Percentiles rank a stretch among this genome's conserved stretches.
These are phyloP conservation scores for Melinaea menophilus DNA, from an alignment of 2,888 invertebrate genomes.

Conservation along the genomic window DNA sequence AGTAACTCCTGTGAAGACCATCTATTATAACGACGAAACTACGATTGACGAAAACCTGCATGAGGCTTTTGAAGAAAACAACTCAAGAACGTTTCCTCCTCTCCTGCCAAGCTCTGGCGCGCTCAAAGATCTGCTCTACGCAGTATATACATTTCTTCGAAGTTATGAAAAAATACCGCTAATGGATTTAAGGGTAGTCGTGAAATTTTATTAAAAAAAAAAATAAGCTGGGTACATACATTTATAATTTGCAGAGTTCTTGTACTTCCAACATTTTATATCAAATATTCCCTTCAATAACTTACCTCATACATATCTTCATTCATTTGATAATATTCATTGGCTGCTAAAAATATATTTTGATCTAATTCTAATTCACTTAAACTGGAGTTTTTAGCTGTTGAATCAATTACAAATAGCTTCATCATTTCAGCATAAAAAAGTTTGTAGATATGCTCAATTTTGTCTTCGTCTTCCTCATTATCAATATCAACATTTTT, in stretches of 20 bases:
- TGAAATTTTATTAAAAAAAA: too few species aligned
- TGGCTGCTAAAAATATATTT: constrained; percentile 61
- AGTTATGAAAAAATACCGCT: too few species aligned
- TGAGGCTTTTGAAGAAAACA: too few species aligned
- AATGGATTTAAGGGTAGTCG: too few species aligned
- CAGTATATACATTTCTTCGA: too few species aligned
- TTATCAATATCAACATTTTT: constrained; percentile 30
- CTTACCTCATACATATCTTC: constrained; percentile 76
- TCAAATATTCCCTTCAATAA: neutral
- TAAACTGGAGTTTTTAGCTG: constrained; percentile 44
- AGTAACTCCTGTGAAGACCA: too few species aligned
- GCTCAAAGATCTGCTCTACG: too few species aligned
- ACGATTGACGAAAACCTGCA: too few species aligned
- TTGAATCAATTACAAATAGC: constrained; percentile 60
- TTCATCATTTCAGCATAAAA: constrained; percentile 67
- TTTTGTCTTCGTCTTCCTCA: constrained; percentile 45
- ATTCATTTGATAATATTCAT: constrained; percentile 72
- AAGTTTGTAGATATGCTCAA: constrained; percentile 47
- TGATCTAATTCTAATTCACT: constrained; percentile 62
- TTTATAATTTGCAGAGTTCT: neutral
- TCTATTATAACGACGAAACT: too few species aligned
- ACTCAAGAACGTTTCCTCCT: too few species aligned
- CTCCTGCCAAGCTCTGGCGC: too few species aligned
- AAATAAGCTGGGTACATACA: too few species aligned
- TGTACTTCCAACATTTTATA: neutral